These are phyloP conservation scores for Drosophila azteca DNA, from an alignment of 1,140 invertebrate species.

Conservation along the genomic window DNA sequence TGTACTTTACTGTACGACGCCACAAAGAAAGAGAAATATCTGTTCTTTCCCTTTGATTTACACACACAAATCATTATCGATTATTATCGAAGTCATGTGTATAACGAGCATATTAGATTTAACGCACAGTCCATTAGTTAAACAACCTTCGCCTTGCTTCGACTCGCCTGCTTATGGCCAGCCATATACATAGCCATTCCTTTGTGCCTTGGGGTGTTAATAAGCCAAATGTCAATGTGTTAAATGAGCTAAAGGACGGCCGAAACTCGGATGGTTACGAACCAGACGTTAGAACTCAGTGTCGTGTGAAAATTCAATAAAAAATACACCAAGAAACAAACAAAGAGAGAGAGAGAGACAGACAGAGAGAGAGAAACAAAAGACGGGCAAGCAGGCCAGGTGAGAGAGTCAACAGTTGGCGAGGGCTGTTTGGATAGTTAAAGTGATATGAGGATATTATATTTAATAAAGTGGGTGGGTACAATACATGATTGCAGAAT, in stretches of 20 bases:
- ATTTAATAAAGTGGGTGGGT: no score
- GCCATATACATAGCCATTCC: background rate
- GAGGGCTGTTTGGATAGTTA: slow-evolving; percentile 20
- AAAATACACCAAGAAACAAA: slow-evolving; percentile 18
- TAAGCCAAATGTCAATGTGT: slow-evolving; percentile 68
- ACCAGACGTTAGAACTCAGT: slow-evolving; percentile 31
- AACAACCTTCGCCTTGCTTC: slow-evolving; percentile 39
- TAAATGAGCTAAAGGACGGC: slow-evolving; percentile 41
- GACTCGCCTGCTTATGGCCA: background rate
- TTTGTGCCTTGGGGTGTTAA: slow-evolving; percentile 39
- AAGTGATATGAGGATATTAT: background rate
- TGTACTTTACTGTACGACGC: no score
- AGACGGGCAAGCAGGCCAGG: background rate
- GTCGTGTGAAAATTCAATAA: slow-evolving; percentile 67
- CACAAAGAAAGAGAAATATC: no score
- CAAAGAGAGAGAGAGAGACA: background rate
- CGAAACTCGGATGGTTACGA: background rate
- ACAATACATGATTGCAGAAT: background rate
- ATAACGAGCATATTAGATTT: slow-evolving; percentile 70
- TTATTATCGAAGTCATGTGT: slow-evolving; percentile 60
- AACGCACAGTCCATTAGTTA: slow-evolving; percentile 64
- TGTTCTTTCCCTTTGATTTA: slow-evolving; percentile 13
- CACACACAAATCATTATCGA: slow-evolving; percentile 54
- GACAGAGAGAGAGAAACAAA: background rate
- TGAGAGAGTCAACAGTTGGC: slow-evolving; percentile 60